phyloP scores from a whole-genome alignment of 2,888 invertebrate species.

The Agrypnus murinus region DNA sequence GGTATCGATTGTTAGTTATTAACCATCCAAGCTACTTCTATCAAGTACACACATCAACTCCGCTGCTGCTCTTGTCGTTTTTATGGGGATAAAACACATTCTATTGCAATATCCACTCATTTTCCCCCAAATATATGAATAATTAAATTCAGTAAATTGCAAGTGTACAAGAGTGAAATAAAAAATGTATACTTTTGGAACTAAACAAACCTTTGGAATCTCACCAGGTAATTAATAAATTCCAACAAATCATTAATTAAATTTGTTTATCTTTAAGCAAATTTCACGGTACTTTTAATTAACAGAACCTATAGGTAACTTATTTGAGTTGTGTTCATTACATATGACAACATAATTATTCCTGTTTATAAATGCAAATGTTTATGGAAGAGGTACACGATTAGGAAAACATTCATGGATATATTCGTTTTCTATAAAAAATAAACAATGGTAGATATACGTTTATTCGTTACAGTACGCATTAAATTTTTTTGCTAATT shows the following conservation, averaged over 20 bases:
- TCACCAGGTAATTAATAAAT: too few species aligned
- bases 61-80: conserved; percentile 49
- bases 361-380: conserved; percentile 12
- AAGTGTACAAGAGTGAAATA: too few species aligned
- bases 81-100: conserved; percentile 44
- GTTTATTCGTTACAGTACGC: neutral
- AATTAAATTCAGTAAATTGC: too few species aligned
- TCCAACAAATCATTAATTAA: too few species aligned
- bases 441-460: conserved; percentile 31
- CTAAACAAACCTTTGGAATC: too few species aligned
- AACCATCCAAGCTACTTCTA: conserved; percentile 59
- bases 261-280: too few species aligned
- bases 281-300: too few species aligned
- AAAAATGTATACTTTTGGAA: too few species aligned
- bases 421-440: conserved; percentile 16
- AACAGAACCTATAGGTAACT: too few species aligned
- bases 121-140: too few species aligned
- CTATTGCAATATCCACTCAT: too few species aligned
- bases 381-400: conserved; percentile 20
- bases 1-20: conserved; percentile 63
- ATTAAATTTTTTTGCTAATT: conserved; percentile 37
- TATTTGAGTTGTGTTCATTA: neutral
- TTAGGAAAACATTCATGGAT: conserved; percentile 22
- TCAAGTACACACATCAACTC: conserved; percentile 54
- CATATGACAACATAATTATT: neutral